Evolutionary conservation across 2,113 vertebrate species (phyloP).

Genomic region (Gambusia holbrooki): DNA sequence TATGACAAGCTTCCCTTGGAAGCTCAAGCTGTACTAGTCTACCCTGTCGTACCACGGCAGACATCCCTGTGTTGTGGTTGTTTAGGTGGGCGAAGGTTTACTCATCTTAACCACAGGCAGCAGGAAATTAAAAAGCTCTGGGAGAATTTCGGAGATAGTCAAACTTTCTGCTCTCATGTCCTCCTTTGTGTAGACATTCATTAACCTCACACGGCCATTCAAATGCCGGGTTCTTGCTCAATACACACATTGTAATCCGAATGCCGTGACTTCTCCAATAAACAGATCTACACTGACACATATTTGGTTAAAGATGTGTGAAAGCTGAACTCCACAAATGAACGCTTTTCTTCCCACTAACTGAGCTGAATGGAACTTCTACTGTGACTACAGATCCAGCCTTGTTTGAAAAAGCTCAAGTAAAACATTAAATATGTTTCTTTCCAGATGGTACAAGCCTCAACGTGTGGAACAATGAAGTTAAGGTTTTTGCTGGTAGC

Average conservation of each 20-base stretch:
- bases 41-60: conserved; percentile 10
- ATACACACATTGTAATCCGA: conserved; percentile 9
- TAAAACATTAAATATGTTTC: background rate
- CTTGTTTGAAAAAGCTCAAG: background rate
- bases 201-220: conserved; percentile 19
- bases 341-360: background rate
- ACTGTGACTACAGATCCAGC: background rate
- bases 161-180: conserved; percentile 25
- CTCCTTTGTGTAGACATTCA: conserved; percentile 7
- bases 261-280: background rate
- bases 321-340: background rate
- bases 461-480: background rate
- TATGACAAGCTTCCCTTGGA: background rate
- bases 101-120: conserved; percentile 20
- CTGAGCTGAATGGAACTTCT: background rate
- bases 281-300: conserved; percentile 7
- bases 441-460: conserved; percentile 1
- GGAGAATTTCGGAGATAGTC: conserved; percentile 17
- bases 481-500: conserved; percentile 23
- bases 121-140: conserved; percentile 2
- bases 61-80: conserved; percentile 12
- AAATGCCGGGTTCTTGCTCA: conserved; percentile 15
- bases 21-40: conserved; percentile 15
- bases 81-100: conserved; percentile 24
- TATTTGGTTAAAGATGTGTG: background rate